Evolutionary conservation across 2,797 vertebrate genomes (phyloP).

Genomic region (Muraenolepis orangiensis): DNA sequence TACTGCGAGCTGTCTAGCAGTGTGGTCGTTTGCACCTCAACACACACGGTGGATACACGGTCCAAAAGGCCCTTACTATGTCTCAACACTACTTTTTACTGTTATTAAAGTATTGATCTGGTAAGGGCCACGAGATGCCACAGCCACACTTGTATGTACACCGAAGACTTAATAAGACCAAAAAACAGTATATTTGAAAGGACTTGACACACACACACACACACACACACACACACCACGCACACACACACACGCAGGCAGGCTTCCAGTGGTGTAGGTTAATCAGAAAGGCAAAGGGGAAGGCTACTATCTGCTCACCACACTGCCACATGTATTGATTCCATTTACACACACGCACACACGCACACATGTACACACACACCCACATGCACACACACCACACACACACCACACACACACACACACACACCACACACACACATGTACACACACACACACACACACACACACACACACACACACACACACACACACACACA

Average conservation of each 20-base stretch:
- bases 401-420: constrained; percentile 39
- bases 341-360: constrained; percentile 66
- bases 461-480: constrained; percentile 67
- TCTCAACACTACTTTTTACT: neutral
- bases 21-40: neutral
- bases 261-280: constrained; percentile 73
- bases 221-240: constrained; percentile 4
- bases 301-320: constrained; percentile 78
- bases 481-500: constrained; percentile 42
- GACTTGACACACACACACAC: neutral
- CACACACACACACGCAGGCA: constrained; percentile 55
- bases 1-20: neutral
- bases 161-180: constrained; percentile 53
- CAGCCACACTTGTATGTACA: constrained; percentile 38
- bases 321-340: constrained; percentile 80
- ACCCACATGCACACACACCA: constrained; percentile 46
- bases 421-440: constrained; percentile 63
- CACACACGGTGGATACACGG: neutral
- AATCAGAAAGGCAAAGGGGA: constrained; percentile 78
- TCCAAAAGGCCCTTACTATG: neutral
- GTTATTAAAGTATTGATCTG: neutral
- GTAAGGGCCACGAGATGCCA: neutral
- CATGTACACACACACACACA: constrained; percentile 69
- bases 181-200: neutral
- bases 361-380: constrained; percentile 39